Evolutionary conservation across 2,113 vertebrate species (phyloP).

Genomic region (Stegostoma tigrinum): DNA sequence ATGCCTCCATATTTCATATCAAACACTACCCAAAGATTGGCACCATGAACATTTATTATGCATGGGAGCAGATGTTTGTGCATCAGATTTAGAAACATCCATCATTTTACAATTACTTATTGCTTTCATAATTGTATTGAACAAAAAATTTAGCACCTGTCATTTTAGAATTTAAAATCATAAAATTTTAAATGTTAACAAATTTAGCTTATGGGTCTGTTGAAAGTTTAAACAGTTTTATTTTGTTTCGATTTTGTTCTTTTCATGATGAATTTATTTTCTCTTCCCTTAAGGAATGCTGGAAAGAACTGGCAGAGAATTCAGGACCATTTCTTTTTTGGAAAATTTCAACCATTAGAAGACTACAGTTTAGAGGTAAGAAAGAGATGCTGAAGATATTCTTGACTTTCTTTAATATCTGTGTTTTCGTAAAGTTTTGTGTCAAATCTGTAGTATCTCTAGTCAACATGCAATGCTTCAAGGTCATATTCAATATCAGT

Average conservation of each 20-base stretch:
- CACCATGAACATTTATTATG: not conserved
- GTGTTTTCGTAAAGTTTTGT: not conserved
- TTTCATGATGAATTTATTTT: not conserved
- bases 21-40: not conserved
- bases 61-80: too few relatives aligned
- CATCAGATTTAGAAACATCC: not conserved
- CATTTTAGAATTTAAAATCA: too few relatives aligned
- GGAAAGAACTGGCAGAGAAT: slow-evolving; percentile 84
- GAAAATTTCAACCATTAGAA: slow-evolving; percentile 68
- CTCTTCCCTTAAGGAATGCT: slow-evolving; percentile 25
- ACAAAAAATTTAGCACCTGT: too few relatives aligned
- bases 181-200: not conserved
- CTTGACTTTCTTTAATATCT: not conserved
- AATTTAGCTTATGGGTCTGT: too few relatives aligned
- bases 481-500: not conserved
- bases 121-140: not conserved
- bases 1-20: not conserved
- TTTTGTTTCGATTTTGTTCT: not conserved
- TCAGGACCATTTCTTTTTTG: slow-evolving; percentile 93
- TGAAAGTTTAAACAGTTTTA: not conserved
- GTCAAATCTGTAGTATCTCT: not conserved
- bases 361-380: slow-evolving; percentile 78
- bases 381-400: not conserved
- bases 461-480: not conserved
- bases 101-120: not conserved